Evolutionary conservation across 1,140 invertebrate species (phyloP).

Genomic region (Drosophila sp.): DNA sequence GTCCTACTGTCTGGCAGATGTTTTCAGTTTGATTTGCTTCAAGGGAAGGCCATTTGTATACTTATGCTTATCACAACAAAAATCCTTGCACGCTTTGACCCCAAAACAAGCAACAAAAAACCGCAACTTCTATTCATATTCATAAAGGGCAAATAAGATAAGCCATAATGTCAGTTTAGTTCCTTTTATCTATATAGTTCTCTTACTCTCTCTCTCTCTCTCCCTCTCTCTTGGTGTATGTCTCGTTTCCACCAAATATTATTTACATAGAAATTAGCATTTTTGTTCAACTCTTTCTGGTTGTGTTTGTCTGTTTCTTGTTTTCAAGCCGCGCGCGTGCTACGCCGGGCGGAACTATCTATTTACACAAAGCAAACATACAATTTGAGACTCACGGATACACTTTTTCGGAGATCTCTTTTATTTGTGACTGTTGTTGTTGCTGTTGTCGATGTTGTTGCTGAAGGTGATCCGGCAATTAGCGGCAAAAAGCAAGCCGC

Average conservation of each 20-base stretch:
- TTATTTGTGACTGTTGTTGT: background rate
- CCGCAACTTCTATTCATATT: slow-evolving; percentile 34
- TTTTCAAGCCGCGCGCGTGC: slow-evolving; percentile 52
- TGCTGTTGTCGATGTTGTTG: slow-evolving; percentile 2
- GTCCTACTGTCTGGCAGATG: background rate
- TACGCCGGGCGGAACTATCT: slow-evolving; percentile 44
- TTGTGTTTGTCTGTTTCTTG: slow-evolving; percentile 31
- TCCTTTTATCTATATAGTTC: slow-evolving; percentile 21
- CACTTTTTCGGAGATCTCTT: slow-evolving; percentile 2
- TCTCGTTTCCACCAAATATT: slow-evolving; percentile 50
- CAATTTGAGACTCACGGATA: background rate
- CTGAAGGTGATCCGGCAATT: slow-evolving; percentile 67
- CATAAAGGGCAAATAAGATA: slow-evolving; percentile 58
- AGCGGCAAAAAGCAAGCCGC: slow-evolving; percentile 41
- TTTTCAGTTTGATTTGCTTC: background rate
- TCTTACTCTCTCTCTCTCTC: background rate
- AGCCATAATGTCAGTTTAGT: slow-evolving; percentile 60
- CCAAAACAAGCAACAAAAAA: slow-evolving; percentile 37
- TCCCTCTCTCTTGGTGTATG: slow-evolving; percentile 26
- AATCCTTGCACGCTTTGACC: slow-evolving; percentile 47
- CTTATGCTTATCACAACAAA: slow-evolving; percentile 33
- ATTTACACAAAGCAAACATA: slow-evolving; percentile 53
- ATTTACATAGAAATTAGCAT: slow-evolving; percentile 78
- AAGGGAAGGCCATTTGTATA: slow-evolving; percentile 20
- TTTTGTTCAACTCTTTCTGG: slow-evolving; percentile 44